Conservation (phyloP, 2,888 invertebrate species). For the Temnothorax ravouxi region DNA sequence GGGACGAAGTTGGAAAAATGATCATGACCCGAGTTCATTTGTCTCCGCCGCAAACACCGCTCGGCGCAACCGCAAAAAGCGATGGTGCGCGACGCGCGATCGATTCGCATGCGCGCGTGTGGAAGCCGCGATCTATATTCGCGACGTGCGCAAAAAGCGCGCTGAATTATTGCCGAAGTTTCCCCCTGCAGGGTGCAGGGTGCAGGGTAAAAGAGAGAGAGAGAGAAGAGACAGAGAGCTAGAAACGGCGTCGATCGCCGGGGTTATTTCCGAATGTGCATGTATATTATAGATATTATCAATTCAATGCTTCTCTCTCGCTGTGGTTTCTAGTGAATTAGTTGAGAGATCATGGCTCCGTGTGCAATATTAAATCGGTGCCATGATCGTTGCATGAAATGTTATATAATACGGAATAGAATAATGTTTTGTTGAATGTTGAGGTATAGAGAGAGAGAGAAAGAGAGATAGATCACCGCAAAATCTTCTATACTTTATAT, state of each 20-base stretch:
- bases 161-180: conserved; percentile 60
- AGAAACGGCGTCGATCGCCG: conserved; percentile 26
- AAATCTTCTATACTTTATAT: conserved; percentile 31
- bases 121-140: conserved; percentile 56
- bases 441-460: background rate
- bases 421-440: conserved; percentile 36
- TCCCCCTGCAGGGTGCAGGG: conserved; percentile 23
- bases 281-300: conserved; percentile 58
- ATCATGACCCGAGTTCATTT: conserved; percentile 57
- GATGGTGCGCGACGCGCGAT: conserved; percentile 50
- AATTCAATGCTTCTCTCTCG: conserved; percentile 40
- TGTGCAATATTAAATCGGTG: conserved; percentile 47
- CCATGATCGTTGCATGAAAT: conserved; percentile 39
- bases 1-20: conserved; percentile 54
- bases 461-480: background rate
- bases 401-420: conserved; percentile 8
- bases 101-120: conserved; percentile 57
- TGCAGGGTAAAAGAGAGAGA: background rate
- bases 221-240: background rate
- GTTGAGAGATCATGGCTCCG: conserved; percentile 50
- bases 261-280: conserved; percentile 53
- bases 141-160: conserved; percentile 55
- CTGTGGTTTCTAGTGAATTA: conserved; percentile 57
- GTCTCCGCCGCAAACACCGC: conserved; percentile 57
- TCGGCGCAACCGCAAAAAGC: conserved; percentile 47